These are phyloP conservation scores for Melipona bicolor DNA, from an alignment of 2,888 invertebrate genomes.

Conservation along the genomic window DNA sequence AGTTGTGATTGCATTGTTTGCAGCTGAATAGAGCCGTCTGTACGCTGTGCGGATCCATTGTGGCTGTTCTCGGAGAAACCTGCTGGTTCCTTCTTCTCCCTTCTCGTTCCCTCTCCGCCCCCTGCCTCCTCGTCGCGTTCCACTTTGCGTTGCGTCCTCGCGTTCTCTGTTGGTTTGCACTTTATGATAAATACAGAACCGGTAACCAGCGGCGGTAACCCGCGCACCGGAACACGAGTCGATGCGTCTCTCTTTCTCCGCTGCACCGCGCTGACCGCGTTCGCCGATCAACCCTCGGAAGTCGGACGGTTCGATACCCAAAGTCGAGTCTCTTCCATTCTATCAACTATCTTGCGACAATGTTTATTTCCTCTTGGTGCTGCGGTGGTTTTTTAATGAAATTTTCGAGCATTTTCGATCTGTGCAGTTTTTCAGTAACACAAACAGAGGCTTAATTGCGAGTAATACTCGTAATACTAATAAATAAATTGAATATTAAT, in stretches of 20 bases:
- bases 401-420: too few relatives aligned
- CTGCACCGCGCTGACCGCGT: too few relatives aligned
- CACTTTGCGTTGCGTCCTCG: slow-evolving; percentile 24
- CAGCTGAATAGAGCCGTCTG: slow-evolving; percentile 77
- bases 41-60: slow-evolving; percentile 72
- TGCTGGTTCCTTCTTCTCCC: slow-evolving; percentile 48
- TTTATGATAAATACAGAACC: slow-evolving; percentile 75
- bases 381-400: too few relatives aligned
- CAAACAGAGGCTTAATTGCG: too few relatives aligned
- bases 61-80: slow-evolving; percentile 63
- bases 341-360: too few relatives aligned
- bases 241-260: slow-evolving; percentile 3
- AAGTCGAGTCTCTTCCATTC: too few relatives aligned
- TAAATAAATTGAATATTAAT: too few relatives aligned
- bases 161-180: slow-evolving; percentile 64
- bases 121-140: slow-evolving; percentile 19
- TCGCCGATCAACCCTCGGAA: too few relatives aligned
- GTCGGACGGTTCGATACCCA: too few relatives aligned
- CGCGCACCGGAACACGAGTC: slow-evolving; percentile 58
- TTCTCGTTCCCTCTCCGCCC: slow-evolving; percentile 30
- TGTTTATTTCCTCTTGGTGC: too few relatives aligned
- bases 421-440: too few relatives aligned
- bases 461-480: too few relatives aligned
- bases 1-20: slow-evolving; percentile 80
- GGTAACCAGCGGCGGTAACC: slow-evolving; percentile 66